Evolutionary conservation across 2,888 invertebrate genomes (phyloP).

Genomic region (Nemotelus nigrinus): DNA sequence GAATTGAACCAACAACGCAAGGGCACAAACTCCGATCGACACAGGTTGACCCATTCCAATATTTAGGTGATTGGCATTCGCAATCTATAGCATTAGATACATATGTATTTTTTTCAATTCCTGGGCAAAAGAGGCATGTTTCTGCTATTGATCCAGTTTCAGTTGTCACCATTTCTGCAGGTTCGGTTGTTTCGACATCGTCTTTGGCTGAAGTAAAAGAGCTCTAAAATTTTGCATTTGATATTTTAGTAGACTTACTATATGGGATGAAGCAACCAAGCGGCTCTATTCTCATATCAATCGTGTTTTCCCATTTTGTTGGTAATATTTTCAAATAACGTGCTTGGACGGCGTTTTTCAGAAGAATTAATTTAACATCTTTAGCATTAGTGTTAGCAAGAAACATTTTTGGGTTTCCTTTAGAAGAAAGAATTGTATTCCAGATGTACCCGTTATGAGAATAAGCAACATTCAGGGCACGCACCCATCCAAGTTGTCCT

Average conservation of each 20-base stretch:
- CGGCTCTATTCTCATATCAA: slow-evolving; percentile 80
- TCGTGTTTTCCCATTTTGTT: slow-evolving; percentile 75
- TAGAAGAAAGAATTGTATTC: slow-evolving; percentile 73
- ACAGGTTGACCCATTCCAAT: slow-evolving; percentile 81
- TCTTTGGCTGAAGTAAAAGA: no score
- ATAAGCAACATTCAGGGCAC: slow-evolving; percentile 77
- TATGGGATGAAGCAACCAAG: slow-evolving; percentile 82
- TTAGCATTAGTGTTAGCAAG: slow-evolving; percentile 77
- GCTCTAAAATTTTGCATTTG: no score
- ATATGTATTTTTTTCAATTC: slow-evolving; percentile 59
- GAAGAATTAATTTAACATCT: slow-evolving; percentile 71
- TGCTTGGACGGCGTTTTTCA: slow-evolving; percentile 78
- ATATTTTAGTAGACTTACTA: slow-evolving; percentile 61
- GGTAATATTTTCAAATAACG: slow-evolving; percentile 79
- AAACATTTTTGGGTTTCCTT: slow-evolving; percentile 70
- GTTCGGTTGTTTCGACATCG: no score
- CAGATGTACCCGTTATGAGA: slow-evolving; percentile 77
- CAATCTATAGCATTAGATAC: slow-evolving; percentile 63
- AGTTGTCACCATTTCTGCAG: no score
- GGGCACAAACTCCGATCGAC: slow-evolving; percentile 79
- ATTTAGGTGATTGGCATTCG: slow-evolving; percentile 67
- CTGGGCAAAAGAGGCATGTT: slow-evolving; percentile 66
- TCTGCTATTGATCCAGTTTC: background rate
- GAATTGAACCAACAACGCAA: slow-evolving; percentile 76
- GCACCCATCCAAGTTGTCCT: slow-evolving; percentile 78